Evolutionary conservation across 2,113 vertebrate species (phyloP).

Genomic region (Tetrao urogallus): DNA sequence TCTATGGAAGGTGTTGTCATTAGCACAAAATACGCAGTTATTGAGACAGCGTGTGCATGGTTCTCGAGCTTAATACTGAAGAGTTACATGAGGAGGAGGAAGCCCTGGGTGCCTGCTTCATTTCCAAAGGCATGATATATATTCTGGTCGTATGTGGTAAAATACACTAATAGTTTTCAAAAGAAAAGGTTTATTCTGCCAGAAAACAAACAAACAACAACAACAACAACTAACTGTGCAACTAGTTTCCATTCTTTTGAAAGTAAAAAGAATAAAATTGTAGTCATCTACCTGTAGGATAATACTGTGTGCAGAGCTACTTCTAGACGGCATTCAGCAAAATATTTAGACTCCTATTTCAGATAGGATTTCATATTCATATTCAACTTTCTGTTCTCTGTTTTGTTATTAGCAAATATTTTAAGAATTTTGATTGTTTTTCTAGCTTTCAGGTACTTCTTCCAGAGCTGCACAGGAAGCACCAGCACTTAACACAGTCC

Average conservation of each 20-base stretch:
- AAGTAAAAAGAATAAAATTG: not conserved
- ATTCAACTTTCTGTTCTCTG: not conserved
- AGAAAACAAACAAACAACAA: not conserved
- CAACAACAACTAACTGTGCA: not conserved
- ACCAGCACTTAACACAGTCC: not conserved
- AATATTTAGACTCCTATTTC: not conserved
- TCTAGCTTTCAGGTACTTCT: not conserved
- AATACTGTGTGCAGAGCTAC: not conserved
- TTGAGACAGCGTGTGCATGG: not conserved
- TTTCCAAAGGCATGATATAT: not conserved
- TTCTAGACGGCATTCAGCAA: not conserved
- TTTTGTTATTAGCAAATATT: not conserved
- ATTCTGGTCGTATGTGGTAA: not conserved
- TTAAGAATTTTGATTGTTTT: not conserved
- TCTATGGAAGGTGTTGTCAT: not conserved
- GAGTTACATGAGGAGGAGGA: rapidly evolving
- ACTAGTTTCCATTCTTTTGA: not conserved
- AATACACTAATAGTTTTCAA: not conserved
- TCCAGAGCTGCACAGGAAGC: not conserved
- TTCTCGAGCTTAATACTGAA: not conserved
- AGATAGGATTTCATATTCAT: not conserved
- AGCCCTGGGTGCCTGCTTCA: not conserved
- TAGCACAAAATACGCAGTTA: not conserved
- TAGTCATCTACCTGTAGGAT: not conserved
- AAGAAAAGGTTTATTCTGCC: not conserved